These are phyloP conservation scores for Orthonychiurus folsomi DNA, from an alignment of 2,888 invertebrate species.

Conservation along the genomic window DNA sequence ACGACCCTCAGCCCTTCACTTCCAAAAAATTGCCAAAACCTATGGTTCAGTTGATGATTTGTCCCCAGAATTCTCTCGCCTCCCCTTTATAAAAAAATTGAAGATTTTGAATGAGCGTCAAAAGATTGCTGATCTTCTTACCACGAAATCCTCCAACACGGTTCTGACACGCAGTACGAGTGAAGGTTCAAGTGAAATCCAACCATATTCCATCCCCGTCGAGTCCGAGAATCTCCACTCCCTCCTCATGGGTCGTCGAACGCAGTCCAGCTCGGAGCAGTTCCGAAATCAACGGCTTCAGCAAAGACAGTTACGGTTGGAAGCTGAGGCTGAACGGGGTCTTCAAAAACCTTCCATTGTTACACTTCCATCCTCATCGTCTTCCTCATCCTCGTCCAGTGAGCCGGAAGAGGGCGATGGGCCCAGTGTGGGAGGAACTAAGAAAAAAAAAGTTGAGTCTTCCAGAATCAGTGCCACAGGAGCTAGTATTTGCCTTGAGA, in stretches of 20 bases:
- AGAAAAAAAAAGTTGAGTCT: neutral
- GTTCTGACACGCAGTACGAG: conserved; percentile 70
- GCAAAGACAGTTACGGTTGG: neutral
- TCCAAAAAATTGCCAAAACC: conserved; percentile 30
- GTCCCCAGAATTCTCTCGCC: conserved; percentile 74
- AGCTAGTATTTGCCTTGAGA: neutral
- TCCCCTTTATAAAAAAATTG: conserved; percentile 78
- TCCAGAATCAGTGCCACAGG: neutral
- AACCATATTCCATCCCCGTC: conserved; percentile 13
- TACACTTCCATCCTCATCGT: conserved; percentile 16
- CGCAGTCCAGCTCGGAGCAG: conserved; percentile 35
- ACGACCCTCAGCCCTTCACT: conserved; percentile 27
- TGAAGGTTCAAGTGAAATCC: conserved; percentile 54
- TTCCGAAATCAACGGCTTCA: conserved; percentile 7
- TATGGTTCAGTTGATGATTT: conserved; percentile 50
- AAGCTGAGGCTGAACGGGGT: neutral
- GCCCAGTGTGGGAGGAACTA: neutral
- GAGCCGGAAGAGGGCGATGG: neutral
- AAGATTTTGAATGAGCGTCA: conserved; percentile 81
- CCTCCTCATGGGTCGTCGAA: conserved; percentile 31
- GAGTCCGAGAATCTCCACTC: conserved; percentile 31
- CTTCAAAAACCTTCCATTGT: neutral
- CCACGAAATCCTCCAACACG: conserved; percentile 44
- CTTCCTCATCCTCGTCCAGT: conserved; percentile 15
- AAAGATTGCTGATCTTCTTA: conserved; percentile 64